Evolutionary conservation across 2,113 vertebrate genomes (phyloP).

Genomic region (Odocoileus hemionus): DNA sequence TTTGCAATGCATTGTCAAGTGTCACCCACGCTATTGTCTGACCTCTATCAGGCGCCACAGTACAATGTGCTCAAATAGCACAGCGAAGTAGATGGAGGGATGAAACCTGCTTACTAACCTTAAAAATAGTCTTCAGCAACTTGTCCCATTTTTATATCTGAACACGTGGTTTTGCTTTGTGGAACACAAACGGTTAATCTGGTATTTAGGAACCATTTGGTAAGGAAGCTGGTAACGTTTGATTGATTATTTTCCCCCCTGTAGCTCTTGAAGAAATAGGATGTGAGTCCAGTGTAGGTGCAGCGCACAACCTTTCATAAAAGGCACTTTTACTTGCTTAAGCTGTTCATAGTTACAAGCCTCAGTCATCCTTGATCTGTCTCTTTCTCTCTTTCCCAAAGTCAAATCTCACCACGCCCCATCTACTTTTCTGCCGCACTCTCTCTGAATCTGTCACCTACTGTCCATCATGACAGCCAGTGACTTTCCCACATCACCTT

Average conservation of each 20-base stretch:
- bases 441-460: background rate
- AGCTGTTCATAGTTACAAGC: background rate
- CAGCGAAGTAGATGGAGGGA: background rate
- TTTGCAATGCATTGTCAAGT: background rate
- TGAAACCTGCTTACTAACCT: background rate
- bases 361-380: background rate
- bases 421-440: background rate
- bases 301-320: background rate
- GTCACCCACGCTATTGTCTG: rapidly evolving
- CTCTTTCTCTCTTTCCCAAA: background rate
- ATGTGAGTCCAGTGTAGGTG: conserved; percentile 3
- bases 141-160: conserved; percentile 18
- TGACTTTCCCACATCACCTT: background rate
- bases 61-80: background rate
- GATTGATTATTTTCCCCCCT: background rate
- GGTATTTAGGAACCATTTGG: conserved; percentile 45
- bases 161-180: conserved; percentile 20
- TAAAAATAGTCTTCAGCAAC: background rate
- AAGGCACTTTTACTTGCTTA: background rate
- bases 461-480: background rate
- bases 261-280: conserved; percentile 41
- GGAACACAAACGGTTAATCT: conserved; percentile 11
- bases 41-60: background rate
- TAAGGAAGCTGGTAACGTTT: conserved; percentile 31
- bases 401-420: background rate